These are phyloP conservation scores for Trissolcus brochymenae DNA, from an alignment of 2,888 invertebrate genomes.

Conservation along the genomic window DNA sequence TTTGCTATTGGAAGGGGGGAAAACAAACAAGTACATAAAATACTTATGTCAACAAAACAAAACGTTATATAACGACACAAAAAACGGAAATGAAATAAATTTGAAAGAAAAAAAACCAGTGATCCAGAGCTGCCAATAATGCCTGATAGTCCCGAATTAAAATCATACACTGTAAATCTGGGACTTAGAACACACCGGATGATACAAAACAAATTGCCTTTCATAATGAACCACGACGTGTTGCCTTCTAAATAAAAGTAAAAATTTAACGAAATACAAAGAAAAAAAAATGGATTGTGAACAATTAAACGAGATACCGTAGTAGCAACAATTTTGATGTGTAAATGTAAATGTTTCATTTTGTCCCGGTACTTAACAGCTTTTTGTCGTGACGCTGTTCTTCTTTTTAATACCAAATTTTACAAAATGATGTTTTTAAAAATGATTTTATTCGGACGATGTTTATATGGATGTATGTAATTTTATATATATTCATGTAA, in stretches of 20 bases:
- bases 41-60: slow-evolving; percentile 62
- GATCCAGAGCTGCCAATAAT: slow-evolving; percentile 76
- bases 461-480: slow-evolving; percentile 57
- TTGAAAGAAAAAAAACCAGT: slow-evolving; percentile 38
- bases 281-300: slow-evolving; percentile 20
- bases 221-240: slow-evolving; percentile 74
- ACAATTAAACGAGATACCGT: slow-evolving; percentile 53
- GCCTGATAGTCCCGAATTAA: slow-evolving; percentile 66
- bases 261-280: slow-evolving; percentile 60
- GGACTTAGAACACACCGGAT: slow-evolving; percentile 74
- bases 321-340: slow-evolving; percentile 65
- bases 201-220: slow-evolving; percentile 76
- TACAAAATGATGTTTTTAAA: slow-evolving; percentile 59
- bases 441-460: slow-evolving; percentile 50
- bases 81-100: slow-evolving; percentile 26
- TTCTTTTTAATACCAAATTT: slow-evolving; percentile 54
- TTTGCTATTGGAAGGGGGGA: slow-evolving; percentile 50
- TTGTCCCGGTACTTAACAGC: slow-evolving; percentile 72
- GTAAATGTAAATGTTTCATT: slow-evolving; percentile 58
- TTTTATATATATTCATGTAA: slow-evolving; percentile 58
- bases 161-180: slow-evolving; percentile 56
- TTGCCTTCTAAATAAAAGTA: slow-evolving; percentile 72
- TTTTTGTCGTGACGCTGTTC: slow-evolving; percentile 61
- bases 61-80: slow-evolving; percentile 39
- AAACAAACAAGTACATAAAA: slow-evolving; percentile 11